phyloP scores from a whole-genome alignment of 1,140 invertebrate species.

The Polyergus mexicanus region DNA sequence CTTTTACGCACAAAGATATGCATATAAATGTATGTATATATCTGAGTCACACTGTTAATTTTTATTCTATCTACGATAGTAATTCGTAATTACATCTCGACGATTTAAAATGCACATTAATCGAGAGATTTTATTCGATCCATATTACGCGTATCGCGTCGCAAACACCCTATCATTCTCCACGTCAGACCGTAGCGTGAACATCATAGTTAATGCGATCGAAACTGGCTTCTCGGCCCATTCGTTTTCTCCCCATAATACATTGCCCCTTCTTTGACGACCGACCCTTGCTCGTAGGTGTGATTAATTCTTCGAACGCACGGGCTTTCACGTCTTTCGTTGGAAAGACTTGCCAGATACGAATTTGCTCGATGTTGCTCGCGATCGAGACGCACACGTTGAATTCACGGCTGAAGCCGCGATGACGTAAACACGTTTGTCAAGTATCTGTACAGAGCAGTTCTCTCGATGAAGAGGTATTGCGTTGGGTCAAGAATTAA shows the following conservation, averaged over 20 bases:
- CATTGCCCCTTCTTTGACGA: slow-evolving; percentile 44
- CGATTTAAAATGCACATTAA: slow-evolving; percentile 10
- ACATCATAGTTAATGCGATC: slow-evolving; percentile 52
- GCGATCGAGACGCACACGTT: slow-evolving; percentile 60
- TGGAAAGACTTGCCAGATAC: slow-evolving; percentile 54
- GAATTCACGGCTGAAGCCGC: not conserved
- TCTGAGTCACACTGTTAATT: too few species aligned
- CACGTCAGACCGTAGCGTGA: slow-evolving; percentile 2
- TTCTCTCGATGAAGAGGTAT: slow-evolving; percentile 16
- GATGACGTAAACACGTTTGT: not conserved
- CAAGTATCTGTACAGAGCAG: slow-evolving; percentile 7
- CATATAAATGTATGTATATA: not conserved
- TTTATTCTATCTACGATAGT: not conserved
- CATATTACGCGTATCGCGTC: not conserved
- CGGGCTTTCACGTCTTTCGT: slow-evolving; percentile 28
- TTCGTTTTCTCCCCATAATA: slow-evolving; percentile 55
- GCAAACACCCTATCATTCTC: slow-evolving; percentile 10
- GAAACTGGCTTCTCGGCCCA: slow-evolving; percentile 54
- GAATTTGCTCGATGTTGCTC: slow-evolving; percentile 43
- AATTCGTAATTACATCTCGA: too few species aligned
- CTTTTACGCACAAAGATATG: too few species aligned
- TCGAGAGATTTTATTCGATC: not conserved
- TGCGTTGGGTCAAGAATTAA: slow-evolving; percentile 6
- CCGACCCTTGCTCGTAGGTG: slow-evolving; percentile 34
- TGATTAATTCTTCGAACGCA: slow-evolving; percentile 67